Percentiles rank a stretch among this genome's conserved stretches.
phyloP scores from a whole-genome alignment of 2,797 vertebrate genomes.

The Rhinophrynus dorsalis region DNA sequence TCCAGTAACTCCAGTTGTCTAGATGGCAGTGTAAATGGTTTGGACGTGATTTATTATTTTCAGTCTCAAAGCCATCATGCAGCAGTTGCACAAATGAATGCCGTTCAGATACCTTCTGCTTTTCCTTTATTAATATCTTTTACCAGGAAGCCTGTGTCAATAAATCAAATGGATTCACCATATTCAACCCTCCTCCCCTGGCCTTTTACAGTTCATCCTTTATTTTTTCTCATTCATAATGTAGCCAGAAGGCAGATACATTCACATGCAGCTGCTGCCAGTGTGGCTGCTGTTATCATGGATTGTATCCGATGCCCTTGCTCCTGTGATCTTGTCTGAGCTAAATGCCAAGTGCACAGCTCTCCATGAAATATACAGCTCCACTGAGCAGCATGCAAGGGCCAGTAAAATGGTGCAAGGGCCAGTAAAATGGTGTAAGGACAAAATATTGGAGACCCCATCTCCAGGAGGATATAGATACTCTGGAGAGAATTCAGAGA shows the following conservation, averaged over 20 bases:
- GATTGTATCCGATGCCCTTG: neutral
- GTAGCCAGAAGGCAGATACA: neutral
- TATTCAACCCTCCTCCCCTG: neutral
- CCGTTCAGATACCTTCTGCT: neutral
- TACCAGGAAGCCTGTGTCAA: neutral
- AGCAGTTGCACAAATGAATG: neutral
- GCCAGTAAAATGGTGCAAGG: too few relatives aligned
- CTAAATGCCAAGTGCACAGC: neutral
- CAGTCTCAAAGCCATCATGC: neutral
- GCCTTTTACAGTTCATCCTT: neutral
- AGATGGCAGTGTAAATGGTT: neutral
- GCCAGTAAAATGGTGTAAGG: too few relatives aligned
- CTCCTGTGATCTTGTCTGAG: neutral
- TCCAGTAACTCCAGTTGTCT: too few relatives aligned
- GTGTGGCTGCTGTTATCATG: neutral
- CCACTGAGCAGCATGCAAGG: too few relatives aligned
- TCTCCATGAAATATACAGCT: neutral
- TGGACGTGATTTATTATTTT: neutral
- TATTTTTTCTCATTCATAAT: neutral
- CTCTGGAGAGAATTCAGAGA: too few relatives aligned
- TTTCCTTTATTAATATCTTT: neutral
- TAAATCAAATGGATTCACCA: neutral
- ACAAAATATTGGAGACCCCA: too few relatives aligned
- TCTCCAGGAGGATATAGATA: too few relatives aligned
- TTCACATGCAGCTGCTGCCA: neutral